phyloP scores from a whole-genome alignment of 2,888 invertebrate genomes.

The Monoplex corrugatus region DNA sequence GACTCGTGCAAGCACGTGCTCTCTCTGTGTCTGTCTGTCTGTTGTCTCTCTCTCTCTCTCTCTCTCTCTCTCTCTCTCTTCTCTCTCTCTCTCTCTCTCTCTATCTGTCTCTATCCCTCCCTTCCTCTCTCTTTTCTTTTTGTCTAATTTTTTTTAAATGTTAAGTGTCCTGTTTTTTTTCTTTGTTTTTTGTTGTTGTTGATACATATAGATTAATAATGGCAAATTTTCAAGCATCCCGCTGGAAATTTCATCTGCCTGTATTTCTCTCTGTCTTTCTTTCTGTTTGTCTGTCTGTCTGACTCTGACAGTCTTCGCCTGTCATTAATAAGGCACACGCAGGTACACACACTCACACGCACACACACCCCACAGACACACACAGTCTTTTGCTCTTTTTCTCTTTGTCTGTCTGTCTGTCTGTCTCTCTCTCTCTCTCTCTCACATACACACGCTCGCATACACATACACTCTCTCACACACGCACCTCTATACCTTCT shows the following conservation, averaged over 20 bases:
- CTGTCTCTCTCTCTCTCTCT: slow-evolving; percentile 26
- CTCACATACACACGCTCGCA: slow-evolving; percentile 6
- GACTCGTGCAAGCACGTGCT: too few relatives aligned
- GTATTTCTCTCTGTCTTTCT: slow-evolving; percentile 5
- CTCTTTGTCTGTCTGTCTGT: background rate
- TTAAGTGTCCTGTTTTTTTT: too few relatives aligned
- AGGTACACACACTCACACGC: too few relatives aligned
- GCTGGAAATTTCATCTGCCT: background rate
- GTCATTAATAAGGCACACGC: background rate
- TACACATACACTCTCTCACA: background rate
- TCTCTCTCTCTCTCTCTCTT: background rate
- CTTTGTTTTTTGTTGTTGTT: too few relatives aligned
- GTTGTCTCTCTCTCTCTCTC: background rate
- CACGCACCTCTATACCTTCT: too few relatives aligned
- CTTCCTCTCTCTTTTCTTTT: background rate
- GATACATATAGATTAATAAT: too few relatives aligned
- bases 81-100: background rate
- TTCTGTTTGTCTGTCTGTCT: slow-evolving; percentile 24
- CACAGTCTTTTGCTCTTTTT: background rate
- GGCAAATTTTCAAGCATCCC: too few relatives aligned
- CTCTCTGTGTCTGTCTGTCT: too few relatives aligned
- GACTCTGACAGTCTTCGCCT: slow-evolving; percentile 8
- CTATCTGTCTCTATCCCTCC: background rate
- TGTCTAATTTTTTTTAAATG: too few relatives aligned
- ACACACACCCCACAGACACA: too few relatives aligned